Evolutionary conservation across 2,888 invertebrate species (phyloP), one percentile per base, ranked within the genome.

Genomic region (Adelognathus sp.): DNA sequence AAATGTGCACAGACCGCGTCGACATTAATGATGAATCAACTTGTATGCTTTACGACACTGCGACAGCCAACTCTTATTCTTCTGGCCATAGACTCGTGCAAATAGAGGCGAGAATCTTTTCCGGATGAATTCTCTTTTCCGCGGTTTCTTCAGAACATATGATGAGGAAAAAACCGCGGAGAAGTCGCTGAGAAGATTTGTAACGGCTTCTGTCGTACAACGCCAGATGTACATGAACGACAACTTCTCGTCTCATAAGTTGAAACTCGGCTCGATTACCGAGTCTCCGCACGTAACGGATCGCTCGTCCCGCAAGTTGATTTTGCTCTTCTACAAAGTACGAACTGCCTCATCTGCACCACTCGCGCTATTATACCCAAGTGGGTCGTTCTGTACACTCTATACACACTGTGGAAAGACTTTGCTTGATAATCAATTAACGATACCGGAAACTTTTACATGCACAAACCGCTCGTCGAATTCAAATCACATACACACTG

Each of bases 201-300:
- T 67, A 67, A 67, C 67, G 67, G 54, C 11, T 56, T 56, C 63
- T 50, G 21, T 58, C 16, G 46, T 63, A 58, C n/a, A n/a, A 41
- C 11, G 21, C n/a, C 16, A 50, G 36, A 36, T 24, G 29, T 44
- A 52, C 66, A 41, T 31, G 36, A 44, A 60, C 54, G 61, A 66
- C 74, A 58, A 74, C 46, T 56, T 39, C 36, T 27, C 29, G 24
- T 41, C 54, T 69, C 64, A 50, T 33, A 56, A 50, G 24, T 46
- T 21, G 7, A 64, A 27, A 66, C 24, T 21, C 29, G 56, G 54
- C 41, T 41, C 56, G 46, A 70, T 76, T 70, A 44, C 39, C 69
- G 63, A 76, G 63, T 74, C 54, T 67, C 63, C 72, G 60, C 81
- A 72, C 75, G 79, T 66, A 69, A 76, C 41, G 31, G 52, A 66